These are phyloP conservation scores for Pteronotus mesoamericanus DNA, from an alignment of 2,797 vertebrate genomes.

Conservation along the genomic window DNA sequence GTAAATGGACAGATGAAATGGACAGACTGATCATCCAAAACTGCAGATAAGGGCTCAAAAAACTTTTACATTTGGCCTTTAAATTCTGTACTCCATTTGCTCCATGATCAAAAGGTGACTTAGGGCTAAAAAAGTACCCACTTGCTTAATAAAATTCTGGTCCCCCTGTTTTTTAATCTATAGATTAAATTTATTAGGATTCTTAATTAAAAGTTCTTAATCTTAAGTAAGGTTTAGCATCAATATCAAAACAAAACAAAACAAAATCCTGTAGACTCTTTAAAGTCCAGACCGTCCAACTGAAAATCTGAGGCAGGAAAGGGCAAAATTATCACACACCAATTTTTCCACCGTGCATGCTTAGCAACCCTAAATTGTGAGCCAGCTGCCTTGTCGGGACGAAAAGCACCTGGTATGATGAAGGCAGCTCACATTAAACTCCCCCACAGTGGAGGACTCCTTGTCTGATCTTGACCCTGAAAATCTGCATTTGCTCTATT, in stretches of 20 bases:
- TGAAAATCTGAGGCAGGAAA: not conserved
- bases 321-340: not conserved
- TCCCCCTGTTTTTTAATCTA: not conserved
- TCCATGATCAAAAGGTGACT: not conserved
- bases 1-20: not conserved
- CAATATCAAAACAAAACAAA: not conserved
- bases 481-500: not conserved
- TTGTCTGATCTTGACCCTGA: not conserved
- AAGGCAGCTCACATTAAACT: not conserved
- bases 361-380: not conserved
- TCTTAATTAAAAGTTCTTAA: not conserved
- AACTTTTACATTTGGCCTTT: not conserved
- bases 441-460: not conserved
- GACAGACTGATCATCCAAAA: not conserved
- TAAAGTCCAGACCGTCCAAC: not conserved
- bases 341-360: not conserved
- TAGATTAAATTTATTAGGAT: not conserved
- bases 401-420: not conserved
- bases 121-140: not conserved
- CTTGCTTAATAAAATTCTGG: not conserved
- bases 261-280: not conserved
- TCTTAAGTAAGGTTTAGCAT: constrained; percentile 12
- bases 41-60: not conserved
- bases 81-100: not conserved
- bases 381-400: not conserved